These are phyloP conservation scores for Amblyopsis hoosieri DNA, from an alignment of 2,797 vertebrate genomes.

Conservation along the genomic window DNA sequence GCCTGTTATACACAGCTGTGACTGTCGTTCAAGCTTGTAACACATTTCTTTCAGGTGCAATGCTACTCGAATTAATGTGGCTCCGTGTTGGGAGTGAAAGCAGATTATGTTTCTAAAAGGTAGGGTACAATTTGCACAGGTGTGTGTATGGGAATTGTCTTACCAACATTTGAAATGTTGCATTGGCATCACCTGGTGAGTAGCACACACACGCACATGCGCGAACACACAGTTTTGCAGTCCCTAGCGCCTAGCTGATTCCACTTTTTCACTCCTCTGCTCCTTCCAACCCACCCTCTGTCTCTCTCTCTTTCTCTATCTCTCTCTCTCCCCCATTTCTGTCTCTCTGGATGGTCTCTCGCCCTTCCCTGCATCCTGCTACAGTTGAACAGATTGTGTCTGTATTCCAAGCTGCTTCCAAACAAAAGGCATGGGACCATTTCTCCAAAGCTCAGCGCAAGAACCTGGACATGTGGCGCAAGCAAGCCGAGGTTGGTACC, in stretches of 20 bases:
- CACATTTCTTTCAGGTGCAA: too few relatives aligned
- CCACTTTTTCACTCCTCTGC: slow-evolving; percentile 89
- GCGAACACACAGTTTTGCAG: slow-evolving; percentile 26
- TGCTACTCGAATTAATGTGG: too few relatives aligned
- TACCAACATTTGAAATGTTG: slow-evolving; percentile 32
- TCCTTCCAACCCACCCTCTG: slow-evolving; percentile 83
- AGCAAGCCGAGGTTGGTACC: slow-evolving; percentile 96
- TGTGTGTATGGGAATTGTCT: slow-evolving; percentile 30
- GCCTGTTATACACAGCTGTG: too few relatives aligned
- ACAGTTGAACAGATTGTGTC: slow-evolving; percentile 99
- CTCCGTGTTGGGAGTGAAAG: too few relatives aligned
- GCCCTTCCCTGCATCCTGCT: slow-evolving; percentile 39
- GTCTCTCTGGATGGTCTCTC: slow-evolving; percentile 68
- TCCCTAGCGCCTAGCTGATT: slow-evolving; percentile 83
- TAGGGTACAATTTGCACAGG: slow-evolving; percentile 18
- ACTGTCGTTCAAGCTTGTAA: too few relatives aligned
- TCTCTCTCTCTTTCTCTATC: slow-evolving; percentile 43
- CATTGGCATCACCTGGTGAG: slow-evolving; percentile 64
- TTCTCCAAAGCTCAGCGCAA: slow-evolving; percentile 99
- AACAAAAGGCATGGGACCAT: slow-evolving; percentile 99
- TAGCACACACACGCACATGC: slow-evolving; percentile 28
- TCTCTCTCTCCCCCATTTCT: slow-evolving; percentile 39
- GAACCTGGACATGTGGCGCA: slow-evolving; percentile 99
- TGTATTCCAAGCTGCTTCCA: slow-evolving; percentile 98
- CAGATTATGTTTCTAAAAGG: too few relatives aligned